Evolutionary conservation across 2,797 vertebrate genomes (phyloP).

Genomic region (Periophthalmus magnuspinnatus): DNA sequence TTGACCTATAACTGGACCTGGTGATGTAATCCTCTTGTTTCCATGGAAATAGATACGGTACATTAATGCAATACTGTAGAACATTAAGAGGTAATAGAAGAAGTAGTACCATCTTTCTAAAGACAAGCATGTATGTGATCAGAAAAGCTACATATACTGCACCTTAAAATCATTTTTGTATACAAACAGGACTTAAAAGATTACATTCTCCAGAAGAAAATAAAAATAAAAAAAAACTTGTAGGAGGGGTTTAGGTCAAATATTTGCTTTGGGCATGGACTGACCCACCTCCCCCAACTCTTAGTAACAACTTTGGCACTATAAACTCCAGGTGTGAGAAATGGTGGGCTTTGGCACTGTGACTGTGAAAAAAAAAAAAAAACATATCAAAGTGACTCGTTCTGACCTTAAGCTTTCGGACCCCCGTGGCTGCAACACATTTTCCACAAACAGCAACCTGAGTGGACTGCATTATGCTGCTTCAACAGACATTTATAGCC

Average conservation of each 20-base stretch:
- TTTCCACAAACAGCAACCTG: conserved; percentile 5
- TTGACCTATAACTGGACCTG: no score
- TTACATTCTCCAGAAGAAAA: neutral
- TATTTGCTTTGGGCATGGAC: neutral
- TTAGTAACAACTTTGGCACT: neutral
- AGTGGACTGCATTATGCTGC: conserved; percentile 4
- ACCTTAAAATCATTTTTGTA: neutral
- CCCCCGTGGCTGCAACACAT: conserved; percentile 8
- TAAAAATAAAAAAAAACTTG: no score
- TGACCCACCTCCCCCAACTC: neutral
- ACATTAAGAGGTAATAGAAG: no score
- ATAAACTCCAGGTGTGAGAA: neutral
- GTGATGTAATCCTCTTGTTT: no score
- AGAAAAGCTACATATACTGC: neutral
- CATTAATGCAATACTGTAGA: no score
- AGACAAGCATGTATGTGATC: neutral
- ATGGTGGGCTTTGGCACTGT: conserved; percentile 9
- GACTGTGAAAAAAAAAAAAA: conserved; percentile 3
- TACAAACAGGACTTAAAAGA: neutral
- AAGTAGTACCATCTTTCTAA: neutral
- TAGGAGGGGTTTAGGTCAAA: neutral
- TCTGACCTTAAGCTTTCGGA: conserved; percentile 7
- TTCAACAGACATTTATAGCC: neutral
- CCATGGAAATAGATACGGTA: no score
- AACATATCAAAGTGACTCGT: neutral